Conservation (phyloP, 2,113 vertebrate species). For the Syngnathus typhle region DNA sequence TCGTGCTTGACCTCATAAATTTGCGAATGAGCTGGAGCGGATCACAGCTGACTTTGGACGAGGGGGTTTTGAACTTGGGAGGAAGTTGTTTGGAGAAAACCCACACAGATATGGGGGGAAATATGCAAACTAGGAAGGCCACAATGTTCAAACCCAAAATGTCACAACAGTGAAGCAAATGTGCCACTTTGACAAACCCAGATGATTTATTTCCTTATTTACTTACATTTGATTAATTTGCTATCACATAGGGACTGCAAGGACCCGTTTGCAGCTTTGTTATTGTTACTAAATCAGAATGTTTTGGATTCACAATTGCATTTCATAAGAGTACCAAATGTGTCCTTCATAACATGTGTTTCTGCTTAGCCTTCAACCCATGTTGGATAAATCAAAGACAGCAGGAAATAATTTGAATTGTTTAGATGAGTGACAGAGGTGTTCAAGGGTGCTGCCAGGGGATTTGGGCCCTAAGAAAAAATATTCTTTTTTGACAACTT, state of each 20-base stretch:
- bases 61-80: not conserved
- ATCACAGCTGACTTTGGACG: no score
- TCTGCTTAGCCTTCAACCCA: not conserved
- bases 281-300: not conserved
- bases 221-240: no score
- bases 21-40: no score
- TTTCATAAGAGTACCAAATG: not conserved
- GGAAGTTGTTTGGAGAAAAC: not conserved
- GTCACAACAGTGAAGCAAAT: not conserved
- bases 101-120: not conserved
- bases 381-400: slow-evolving; percentile 14
- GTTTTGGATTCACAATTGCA: not conserved
- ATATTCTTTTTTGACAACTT: not conserved
- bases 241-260: no score
- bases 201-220: no score
- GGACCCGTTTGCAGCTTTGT: no score
- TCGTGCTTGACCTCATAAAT: no score
- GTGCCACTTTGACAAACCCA: no score
- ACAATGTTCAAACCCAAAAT: not conserved
- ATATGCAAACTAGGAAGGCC: not conserved
- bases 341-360: not conserved
- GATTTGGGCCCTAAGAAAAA: not conserved
- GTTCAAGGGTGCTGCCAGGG: not conserved
- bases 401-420: slow-evolving; percentile 29
- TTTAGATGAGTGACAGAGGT: slow-evolving; percentile 2